Conservation (phyloP, 2,888 invertebrate species). For the Dendrolimus houi region DNA sequence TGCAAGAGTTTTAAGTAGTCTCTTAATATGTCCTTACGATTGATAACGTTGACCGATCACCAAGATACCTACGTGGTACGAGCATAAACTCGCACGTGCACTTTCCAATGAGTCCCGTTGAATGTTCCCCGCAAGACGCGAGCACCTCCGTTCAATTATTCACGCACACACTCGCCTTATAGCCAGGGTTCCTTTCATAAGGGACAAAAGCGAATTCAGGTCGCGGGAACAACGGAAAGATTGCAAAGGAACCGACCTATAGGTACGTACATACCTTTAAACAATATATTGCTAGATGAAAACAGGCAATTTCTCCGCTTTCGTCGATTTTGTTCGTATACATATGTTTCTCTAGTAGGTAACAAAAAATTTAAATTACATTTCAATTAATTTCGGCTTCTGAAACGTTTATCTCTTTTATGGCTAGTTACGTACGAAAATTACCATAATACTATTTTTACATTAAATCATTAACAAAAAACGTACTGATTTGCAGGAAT, state of each 20-base stretch:
- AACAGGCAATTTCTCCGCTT: neutral
- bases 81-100: constrained; percentile 10
- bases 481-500: no score
- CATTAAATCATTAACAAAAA: no score
- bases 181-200: constrained; percentile 61
- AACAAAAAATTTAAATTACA: neutral
- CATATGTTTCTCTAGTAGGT: neutral
- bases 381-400: neutral
- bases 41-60: neutral
- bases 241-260: constrained; percentile 53
- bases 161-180: constrained; percentile 60
- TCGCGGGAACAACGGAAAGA: constrained; percentile 64
- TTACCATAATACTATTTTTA: no score
- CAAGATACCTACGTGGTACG: no score
- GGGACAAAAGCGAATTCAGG: constrained; percentile 67
- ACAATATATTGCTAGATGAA: neutral
- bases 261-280: constrained; percentile 1
- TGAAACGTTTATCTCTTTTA: no score
- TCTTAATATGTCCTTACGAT: no score
- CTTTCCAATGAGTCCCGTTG: constrained; percentile 55
- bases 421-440: no score
- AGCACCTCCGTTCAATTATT: constrained; percentile 64
- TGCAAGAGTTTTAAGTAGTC: no score
- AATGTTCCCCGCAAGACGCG: constrained; percentile 46
- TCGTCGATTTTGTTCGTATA: neutral